Conservation (phyloP, 2,797 vertebrate species). For the Luscinia luscinia region DNA sequence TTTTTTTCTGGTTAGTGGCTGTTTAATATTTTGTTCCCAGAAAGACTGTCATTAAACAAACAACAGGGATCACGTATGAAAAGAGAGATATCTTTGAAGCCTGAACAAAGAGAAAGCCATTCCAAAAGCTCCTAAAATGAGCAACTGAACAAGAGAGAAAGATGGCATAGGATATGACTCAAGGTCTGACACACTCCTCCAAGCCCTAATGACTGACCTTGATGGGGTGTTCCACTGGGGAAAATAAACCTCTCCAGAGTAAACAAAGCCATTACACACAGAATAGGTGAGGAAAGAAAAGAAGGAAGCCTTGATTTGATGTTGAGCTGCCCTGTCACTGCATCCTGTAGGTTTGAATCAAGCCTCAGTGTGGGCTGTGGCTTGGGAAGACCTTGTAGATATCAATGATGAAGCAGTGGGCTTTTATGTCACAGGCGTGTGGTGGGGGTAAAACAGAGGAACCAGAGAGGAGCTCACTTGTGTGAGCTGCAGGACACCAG, state of each 20-base stretch:
- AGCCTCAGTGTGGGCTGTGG: neutral
- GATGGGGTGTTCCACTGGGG: fast-evolving
- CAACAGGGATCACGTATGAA: neutral
- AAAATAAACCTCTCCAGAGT: neutral
- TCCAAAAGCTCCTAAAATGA: slow-evolving; percentile 11
- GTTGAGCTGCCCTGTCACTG: neutral
- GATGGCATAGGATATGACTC: neutral
- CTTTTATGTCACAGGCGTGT: fast-evolving
- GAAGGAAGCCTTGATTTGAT: neutral
- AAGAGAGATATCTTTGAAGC: neutral
- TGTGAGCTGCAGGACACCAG: neutral
- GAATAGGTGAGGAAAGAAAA: neutral
- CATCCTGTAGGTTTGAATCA: neutral
- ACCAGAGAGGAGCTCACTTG: neutral
- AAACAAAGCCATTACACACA: neutral
- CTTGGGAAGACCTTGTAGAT: neutral
- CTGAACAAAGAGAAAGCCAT: neutral
- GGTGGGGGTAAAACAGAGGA: neutral
- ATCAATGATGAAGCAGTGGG: neutral
- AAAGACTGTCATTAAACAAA: slow-evolving; percentile 50
- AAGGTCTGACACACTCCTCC: slow-evolving; percentile 9
- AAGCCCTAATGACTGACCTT: neutral
- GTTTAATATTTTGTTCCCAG: slow-evolving; percentile 27
- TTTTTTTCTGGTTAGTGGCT: neutral
- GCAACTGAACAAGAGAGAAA: neutral